Base-by-base conservation (phyloP, 2,888 invertebrate species). In the Morpho deidamia region DNA sequence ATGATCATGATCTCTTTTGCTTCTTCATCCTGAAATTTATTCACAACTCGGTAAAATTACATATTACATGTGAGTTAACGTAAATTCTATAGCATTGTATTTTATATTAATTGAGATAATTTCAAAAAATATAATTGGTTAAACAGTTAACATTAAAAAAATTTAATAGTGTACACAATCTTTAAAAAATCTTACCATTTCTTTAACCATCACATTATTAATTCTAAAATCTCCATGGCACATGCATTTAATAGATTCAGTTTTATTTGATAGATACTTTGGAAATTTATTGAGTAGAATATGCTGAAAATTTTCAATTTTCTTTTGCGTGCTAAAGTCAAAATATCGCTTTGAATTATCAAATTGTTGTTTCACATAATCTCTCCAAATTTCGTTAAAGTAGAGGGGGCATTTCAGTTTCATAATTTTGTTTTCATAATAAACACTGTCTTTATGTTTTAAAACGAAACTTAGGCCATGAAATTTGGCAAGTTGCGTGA, bases 211-310 rank as follows among this genome's bases (percentile, higher is more conserved):
- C 35, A 75, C 63, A 56, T 76, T 76, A 50, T 68, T 71, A 0
- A 67, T 52, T 11, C 70, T 67, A 11, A 61, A 72, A 51, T 77
- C 78, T 4, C 72, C 71, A 42, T 78, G 76, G 23, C 70, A 70
- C 10, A 76, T 52, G 34, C 71, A 71, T 11, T 58, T 52, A 5
- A 56, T 57, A 3, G 55, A 55, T 4, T 60, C 54, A 0, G 52
- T 50, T 7, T 55, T 43, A 11, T 68, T 63, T 0, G 35, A 50
- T 4, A 67, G 51, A 52, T 69, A 72, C 44, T 63, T 60, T 4
- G 53, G 50, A 58, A 62, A 68, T 50, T 64, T 74, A 3, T 67
- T 57, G 32, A 23, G 14, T 11, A 47, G 39, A 1, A 3, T 2
- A 9, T 47, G 23, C 11, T 11, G 11, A 33, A 55, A 66, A 8